A percentile compares a stretch with the other conserved stretches of the same genome.
Conservation (phyloP, 30 jellyfish, hydroid and myxozoan species). For the Cassiopea andromeda region DNA sequence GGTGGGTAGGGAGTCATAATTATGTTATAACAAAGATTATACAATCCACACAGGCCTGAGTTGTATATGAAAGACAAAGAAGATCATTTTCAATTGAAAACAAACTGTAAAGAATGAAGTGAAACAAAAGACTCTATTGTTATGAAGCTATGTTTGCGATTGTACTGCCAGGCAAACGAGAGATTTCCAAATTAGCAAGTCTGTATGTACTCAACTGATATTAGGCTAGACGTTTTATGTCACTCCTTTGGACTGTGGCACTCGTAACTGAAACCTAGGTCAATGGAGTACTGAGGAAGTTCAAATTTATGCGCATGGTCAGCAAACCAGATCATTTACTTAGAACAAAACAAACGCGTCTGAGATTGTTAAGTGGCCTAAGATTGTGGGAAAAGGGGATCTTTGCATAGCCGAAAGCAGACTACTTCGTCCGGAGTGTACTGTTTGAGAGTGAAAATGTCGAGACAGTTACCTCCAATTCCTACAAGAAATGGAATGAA, state of each 20-base stretch:
- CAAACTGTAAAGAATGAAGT: not conserved
- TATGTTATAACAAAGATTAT: not conserved
- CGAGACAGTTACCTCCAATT: constrained; percentile 13
- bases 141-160: not conserved
- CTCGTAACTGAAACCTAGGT: not conserved
- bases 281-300: not conserved
- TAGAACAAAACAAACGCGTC: not conserved
- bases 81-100: not conserved
- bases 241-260: not conserved
- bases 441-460: not conserved
- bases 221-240: not conserved
- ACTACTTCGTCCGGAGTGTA: not conserved
- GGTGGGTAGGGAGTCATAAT: not conserved
- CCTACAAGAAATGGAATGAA: constrained; percentile 59
- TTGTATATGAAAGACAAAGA: not conserved
- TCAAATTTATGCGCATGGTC: constrained; percentile 23
- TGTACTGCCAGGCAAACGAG: not conserved
- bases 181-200: not conserved
- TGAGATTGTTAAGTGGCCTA: constrained; percentile 5
- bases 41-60: not conserved
- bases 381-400: not conserved
- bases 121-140: not conserved
- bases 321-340: constrained; percentile 29
- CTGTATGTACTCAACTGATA: not conserved
- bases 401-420: not conserved